These are phyloP conservation scores for Sceloporus tristichus DNA, from an alignment of 2,113 vertebrate species.

Conservation along the genomic window DNA sequence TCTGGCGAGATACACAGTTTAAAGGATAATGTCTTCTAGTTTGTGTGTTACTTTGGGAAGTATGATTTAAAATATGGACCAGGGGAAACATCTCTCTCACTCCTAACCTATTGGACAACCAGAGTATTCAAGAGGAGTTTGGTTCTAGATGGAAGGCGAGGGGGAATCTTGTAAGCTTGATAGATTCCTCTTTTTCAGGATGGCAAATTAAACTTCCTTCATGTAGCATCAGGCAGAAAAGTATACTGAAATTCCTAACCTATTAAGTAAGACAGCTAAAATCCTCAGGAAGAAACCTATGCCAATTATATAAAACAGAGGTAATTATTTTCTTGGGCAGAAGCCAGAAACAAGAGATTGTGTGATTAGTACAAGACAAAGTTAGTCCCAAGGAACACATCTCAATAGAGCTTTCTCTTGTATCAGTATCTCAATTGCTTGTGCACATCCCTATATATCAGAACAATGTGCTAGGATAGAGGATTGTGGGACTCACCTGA, in stretches of 20 bases:
- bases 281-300: not conserved
- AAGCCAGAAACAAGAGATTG: not conserved
- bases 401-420: not conserved
- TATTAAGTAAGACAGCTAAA: not conserved
- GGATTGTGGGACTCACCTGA: slow-evolving; percentile 53
- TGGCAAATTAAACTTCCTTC: not conserved
- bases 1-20: not conserved
- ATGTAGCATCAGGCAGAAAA: not conserved
- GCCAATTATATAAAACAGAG: not conserved
- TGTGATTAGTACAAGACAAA: not conserved
- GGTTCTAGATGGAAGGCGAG: not conserved
- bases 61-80: too few relatives aligned
- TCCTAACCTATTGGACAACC: not conserved
- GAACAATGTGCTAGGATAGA: not conserved
- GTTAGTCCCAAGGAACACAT: not conserved
- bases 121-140: not conserved
- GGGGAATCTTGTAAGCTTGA: not conserved
- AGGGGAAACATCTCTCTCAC: too few relatives aligned
- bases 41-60: too few relatives aligned
- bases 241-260: not conserved
- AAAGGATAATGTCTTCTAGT: too few relatives aligned
- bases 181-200: not conserved
- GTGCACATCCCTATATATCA: not conserved
- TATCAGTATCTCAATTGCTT: not conserved
- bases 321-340: not conserved